These are phyloP conservation scores for Drosophila niveifrons DNA, from an alignment of 2,888 invertebrate genomes.

Conservation along the genomic window DNA sequence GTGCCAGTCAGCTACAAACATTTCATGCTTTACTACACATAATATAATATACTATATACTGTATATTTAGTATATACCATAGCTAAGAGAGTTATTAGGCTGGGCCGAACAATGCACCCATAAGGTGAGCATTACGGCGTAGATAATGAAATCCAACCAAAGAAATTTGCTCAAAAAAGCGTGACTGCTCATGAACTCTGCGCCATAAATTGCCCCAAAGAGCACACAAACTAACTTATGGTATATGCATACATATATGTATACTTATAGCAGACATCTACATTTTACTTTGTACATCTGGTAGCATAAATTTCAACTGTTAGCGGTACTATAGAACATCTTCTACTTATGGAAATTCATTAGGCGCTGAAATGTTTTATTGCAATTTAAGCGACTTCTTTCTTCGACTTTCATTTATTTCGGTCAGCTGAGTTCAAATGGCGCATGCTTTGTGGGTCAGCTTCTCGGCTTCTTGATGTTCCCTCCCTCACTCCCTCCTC, in stretches of 20 bases:
- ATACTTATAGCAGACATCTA: constrained; percentile 31
- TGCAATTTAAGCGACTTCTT: constrained; percentile 52
- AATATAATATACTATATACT: background rate
- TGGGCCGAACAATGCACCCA: constrained; percentile 70
- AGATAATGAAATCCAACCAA: constrained; percentile 74
- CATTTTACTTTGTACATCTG: constrained; percentile 3
- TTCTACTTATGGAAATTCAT: constrained; percentile 63
- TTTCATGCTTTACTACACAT: background rate
- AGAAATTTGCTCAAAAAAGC: constrained; percentile 78
- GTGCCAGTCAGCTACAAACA: background rate
- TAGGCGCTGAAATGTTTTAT: constrained; percentile 52
- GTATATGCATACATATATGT: no score
- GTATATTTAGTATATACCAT: background rate
- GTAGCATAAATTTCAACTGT: constrained; percentile 26
- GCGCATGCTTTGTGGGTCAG: constrained; percentile 76
- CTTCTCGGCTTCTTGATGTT: background rate
- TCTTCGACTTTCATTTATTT: constrained; percentile 70
- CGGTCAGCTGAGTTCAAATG: constrained; percentile 77
- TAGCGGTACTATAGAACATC: constrained; percentile 51
- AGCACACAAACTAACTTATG: constrained; percentile 15
- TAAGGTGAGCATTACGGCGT: constrained; percentile 67
- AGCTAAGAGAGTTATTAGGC: constrained; percentile 46
- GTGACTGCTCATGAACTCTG: constrained; percentile 79
- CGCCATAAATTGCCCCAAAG: constrained; percentile 69
- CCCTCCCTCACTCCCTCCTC: background rate